Percentiles rank a stretch among this genome's conserved stretches.
Evolutionary conservation across 2,797 vertebrate genomes (phyloP).

Genomic region (Chiloscyllium punctatum): DNA sequence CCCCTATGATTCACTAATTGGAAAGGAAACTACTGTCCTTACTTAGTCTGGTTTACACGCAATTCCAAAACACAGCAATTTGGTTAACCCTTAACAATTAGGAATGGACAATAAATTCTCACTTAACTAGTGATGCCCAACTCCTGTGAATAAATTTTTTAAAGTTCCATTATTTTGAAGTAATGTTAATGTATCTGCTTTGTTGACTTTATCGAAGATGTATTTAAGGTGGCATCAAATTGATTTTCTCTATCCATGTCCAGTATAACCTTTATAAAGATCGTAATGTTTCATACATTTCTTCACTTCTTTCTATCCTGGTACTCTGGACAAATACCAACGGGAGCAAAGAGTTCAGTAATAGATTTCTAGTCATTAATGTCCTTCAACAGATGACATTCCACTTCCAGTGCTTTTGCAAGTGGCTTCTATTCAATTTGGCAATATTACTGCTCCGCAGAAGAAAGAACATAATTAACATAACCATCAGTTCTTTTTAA

Average conservation of each 20-base stretch:
- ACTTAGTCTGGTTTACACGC: too few species aligned
- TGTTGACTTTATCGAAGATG: not conserved
- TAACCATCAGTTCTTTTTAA: not conserved
- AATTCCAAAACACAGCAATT: too few species aligned
- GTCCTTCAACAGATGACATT: not conserved
- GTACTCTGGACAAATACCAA: not conserved
- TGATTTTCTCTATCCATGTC: not conserved
- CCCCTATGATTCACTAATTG: too few species aligned
- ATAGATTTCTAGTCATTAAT: not conserved
- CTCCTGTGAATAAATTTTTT: too few species aligned
- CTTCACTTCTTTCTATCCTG: not conserved
- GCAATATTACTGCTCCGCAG: not conserved
- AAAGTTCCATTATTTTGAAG: too few species aligned
- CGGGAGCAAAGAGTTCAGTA: not conserved
- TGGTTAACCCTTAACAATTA: too few species aligned
- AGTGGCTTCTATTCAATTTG: not conserved
- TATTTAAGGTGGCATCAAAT: not conserved
- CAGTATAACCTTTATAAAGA: not conserved
- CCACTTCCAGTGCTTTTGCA: not conserved
- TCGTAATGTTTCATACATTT: not conserved
- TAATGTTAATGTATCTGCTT: not conserved
- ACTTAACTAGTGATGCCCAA: too few species aligned
- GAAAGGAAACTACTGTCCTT: too few species aligned
- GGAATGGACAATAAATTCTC: too few species aligned
- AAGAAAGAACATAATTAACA: not conserved